Base-by-base conservation (phyloP, 1,140 invertebrate species). In the Sycophaga agraensis region DNA sequence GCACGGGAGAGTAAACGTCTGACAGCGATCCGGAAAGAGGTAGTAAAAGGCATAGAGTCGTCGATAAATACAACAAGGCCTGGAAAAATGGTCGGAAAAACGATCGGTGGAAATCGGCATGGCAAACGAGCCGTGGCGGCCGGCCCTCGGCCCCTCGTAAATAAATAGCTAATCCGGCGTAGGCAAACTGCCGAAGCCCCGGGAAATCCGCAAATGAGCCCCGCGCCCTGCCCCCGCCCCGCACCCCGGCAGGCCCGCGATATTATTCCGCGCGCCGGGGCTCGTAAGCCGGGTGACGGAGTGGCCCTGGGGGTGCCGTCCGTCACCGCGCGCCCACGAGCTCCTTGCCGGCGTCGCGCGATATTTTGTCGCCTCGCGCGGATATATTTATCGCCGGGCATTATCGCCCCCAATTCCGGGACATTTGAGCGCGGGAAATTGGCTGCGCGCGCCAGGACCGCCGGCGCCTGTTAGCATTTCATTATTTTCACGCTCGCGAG, bases 241-340 rank as follows among this genome's bases (percentile, higher is more conserved):
- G 26, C 46, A 31, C 53, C 31, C 19, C 43, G 8, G 40, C n/a
- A n/a, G n/a, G n/a, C n/a, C n/a, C n/a, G n/a, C 64, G 70, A 70
- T 72, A 76, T 76, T 75, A 75, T 76, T 75, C 73, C 71, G 70
- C 70, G 39, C 16, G 57, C 31, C 57, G n/a, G 64, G 40, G 60
- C 49, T 48, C n/a, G 46, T 66, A 64, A 63, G 59, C 17, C 58
- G 54, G 60, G 67, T 76, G 74, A 77, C 74, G 76, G 76, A 77
- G 74, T 74, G 67, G 65, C 73, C 75, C 75, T 76, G 57, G 11
- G 75, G 75, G 75, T 76, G 73, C 64, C 73, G 68, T 77, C 59
- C 67, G 69, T 77, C 70, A 58, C 59, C 54, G 24, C 14, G 40
- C 42, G 17, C 11, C 14, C 35, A 17, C 26, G 14, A 14, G 24